These are phyloP conservation scores for Drosophila equinoxialis DNA, from an alignment of 1,140 invertebrate species.

Conservation along the genomic window DNA sequence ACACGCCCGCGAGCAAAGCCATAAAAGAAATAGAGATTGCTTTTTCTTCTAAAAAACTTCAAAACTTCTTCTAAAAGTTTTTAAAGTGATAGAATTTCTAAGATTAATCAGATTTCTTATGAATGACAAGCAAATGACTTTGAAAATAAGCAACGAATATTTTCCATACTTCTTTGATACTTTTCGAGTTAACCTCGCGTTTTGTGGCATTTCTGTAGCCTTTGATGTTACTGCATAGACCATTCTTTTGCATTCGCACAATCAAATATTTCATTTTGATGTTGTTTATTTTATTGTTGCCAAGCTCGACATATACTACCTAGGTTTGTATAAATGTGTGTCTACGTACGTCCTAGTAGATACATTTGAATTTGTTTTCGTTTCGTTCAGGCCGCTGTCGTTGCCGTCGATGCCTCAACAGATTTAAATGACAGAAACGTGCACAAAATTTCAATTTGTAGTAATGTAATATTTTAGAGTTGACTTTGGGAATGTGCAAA, in stretches of 20 bases:
- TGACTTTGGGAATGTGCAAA: conserved; percentile 2
- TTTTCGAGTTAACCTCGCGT: conserved; percentile 59
- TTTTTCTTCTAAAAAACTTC: no score
- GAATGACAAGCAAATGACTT: no score
- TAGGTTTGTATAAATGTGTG: conserved; percentile 28
- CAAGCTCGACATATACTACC: conserved; percentile 29
- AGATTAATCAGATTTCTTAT: no score
- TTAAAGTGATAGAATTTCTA: no score
- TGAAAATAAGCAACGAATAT: no score
- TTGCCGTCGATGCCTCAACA: conserved; percentile 57
- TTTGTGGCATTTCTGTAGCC: background rate
- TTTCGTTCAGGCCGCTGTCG: conserved; percentile 15
- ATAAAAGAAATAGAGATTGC: no score
- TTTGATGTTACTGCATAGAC: conserved; percentile 15
- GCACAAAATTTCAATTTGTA: conserved; percentile 76
- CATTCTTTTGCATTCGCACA: conserved; percentile 29
- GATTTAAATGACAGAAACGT: conserved; percentile 81
- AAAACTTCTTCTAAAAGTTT: no score
- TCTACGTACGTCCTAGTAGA: conserved; percentile 34
- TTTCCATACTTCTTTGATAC: no score
- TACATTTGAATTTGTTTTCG: conserved; percentile 56
- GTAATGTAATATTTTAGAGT: conserved; percentile 72
- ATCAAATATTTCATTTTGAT: conserved; percentile 65
- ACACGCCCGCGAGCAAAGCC: background rate
- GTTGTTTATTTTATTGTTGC: conserved; percentile 47